Evolutionary conservation across 2,888 invertebrate species (phyloP).

Genomic region (Synergus gifuensis): DNA sequence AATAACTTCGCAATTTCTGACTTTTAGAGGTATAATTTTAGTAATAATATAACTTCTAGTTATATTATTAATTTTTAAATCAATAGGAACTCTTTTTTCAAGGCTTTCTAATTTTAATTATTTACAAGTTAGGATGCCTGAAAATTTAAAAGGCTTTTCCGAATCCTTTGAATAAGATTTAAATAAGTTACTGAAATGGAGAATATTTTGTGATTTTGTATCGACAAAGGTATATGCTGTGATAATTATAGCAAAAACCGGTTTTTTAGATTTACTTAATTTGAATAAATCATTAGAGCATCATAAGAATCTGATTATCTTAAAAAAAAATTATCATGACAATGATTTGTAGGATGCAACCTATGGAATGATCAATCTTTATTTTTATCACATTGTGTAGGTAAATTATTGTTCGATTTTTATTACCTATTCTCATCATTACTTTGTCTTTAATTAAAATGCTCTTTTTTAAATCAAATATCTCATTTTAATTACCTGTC

Average conservation of each 20-base stretch:
- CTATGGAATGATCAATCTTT: not conserved
- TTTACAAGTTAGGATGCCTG: no score
- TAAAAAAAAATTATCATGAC: not conserved
- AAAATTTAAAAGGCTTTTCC: no score
- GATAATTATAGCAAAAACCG: not conserved
- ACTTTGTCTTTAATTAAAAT: no score
- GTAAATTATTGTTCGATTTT: not conserved
- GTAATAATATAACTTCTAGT: no score
- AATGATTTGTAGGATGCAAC: conserved; percentile 5
- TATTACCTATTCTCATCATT: not conserved
- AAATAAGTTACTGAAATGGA: not conserved
- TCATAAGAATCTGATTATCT: not conserved
- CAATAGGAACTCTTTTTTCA: no score
- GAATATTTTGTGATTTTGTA: not conserved
- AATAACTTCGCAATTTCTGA: no score
- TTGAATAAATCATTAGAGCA: not conserved
- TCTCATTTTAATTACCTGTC: no score
- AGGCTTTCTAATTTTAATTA: no score
- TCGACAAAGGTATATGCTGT: not conserved
- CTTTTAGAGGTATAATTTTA: no score
- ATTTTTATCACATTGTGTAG: not conserved
- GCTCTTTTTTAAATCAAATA: no score
- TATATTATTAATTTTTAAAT: no score
- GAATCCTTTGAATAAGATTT: no score
- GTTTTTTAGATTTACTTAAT: conserved; percentile 1